Evolutionary conservation across 2,888 invertebrate genomes (phyloP), one percentile per base, ranked within the genome.

Genomic region (Callimorpha dominula): DNA sequence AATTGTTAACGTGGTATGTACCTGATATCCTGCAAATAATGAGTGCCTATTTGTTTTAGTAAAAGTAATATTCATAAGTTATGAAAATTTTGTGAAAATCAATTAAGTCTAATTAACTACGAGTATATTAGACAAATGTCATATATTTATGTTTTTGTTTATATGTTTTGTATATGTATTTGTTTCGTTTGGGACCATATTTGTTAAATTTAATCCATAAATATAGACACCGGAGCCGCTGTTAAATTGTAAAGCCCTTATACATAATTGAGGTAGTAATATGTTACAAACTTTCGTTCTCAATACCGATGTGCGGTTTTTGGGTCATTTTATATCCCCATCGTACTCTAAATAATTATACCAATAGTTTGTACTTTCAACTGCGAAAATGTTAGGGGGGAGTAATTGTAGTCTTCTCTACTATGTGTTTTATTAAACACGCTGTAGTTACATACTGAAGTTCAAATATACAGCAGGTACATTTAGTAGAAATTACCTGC

Each of bases 261-360:
- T 73, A 70, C 54, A 71, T 76, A 20, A 71, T 64, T 65, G n/a
- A 46, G 63, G 75, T 70, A 71, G 71, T 69, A 72, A 64, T 54
- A 66, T 50, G 63, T 50, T 65, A 79, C 68, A 63, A 73, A 65
- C 62, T 66, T 65, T 66, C 43, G 63, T 57, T n/a, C 12, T n/a
- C 43, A 15, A 2, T 20, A 31, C 7, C 54, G 46, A 46, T 63
- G n/a, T 65, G 65, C 17, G 57, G 46, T 54, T 70, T 70, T 46
- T 31, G 57, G 54, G 20, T 20, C 20, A 57, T 20, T 20, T 20
- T 57, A 20, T 4, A 57, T 57, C 57, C 20, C 9, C 57, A 20
- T 57, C 9, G 4, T 57, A 1, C 2, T n/a, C 54, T 54, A 20
- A n/a, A 54, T 17, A 20, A 8, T 54, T n/a, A 54, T 54, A 4